Evolutionary conservation across 2,797 vertebrate species (phyloP), one percentile per base, ranked within the genome.

Genomic region (Heliangelus exortis): DNA sequence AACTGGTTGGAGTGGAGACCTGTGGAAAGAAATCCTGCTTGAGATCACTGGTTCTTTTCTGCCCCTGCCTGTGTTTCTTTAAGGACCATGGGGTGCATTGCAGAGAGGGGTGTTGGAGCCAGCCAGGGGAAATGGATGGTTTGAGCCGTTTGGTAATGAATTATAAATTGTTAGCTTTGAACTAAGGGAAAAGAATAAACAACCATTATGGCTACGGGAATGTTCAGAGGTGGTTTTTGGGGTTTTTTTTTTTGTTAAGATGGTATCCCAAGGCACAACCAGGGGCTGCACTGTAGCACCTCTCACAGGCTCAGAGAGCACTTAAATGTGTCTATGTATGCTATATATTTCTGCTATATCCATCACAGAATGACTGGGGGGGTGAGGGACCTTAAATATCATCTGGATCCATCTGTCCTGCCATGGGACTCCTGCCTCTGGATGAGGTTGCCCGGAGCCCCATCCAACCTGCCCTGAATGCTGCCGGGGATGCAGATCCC

Each of bases 181-280:
- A 31, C 20, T 15, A 36, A 53, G 17, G 43, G 31, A n/a, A n/a
- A 43, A 31, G 31, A 89, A 71, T 33, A 51, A 73, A 81, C 19
- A 13, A 5, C 43, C 19, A 18, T 1, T 81, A 50, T 10, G 47
- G 57, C 23, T 13, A 6, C 43, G 15, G 78, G 18, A 54, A 8
- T 3, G 43, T 23, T 66, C 75, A 13, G 4, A 10, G 14, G 34
- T 19, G 21, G 47, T 3, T 53, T 34, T 41, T 13, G 39, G 39
- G 39, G n/a, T n/a, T n/a, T n/a, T 12, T 57, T 55, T 20, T 47
- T 47, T 47, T 7, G 12, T 48, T 10, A 9, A 14, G 8, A 4
- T 2, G 3, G 28, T 4, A 12, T 10, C n/a, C 5, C 6, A 20
- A 21, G 43, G 11, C 19, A 19, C 43, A 45, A 9, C 43, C 0